Evolutionary conservation across 2,888 invertebrate species (phyloP).

Genomic region (Drosophila mettleri): DNA sequence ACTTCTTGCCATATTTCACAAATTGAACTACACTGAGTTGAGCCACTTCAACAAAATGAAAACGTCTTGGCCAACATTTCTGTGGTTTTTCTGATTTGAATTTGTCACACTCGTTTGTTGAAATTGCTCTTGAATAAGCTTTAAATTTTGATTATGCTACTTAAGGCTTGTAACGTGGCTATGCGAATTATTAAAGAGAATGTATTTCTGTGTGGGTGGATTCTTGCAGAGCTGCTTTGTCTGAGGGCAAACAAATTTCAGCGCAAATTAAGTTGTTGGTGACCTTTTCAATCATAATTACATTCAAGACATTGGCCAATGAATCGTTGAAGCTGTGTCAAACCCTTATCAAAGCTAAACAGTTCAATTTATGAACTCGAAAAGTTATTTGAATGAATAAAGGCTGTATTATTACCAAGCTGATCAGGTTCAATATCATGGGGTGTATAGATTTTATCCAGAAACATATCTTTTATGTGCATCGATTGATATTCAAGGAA

Average conservation of each 20-base stretch:
- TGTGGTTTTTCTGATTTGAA: constrained; percentile 4
- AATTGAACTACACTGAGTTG: constrained; percentile 28
- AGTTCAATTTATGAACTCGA: background rate
- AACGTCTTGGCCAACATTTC: background rate
- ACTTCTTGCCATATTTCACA: constrained; percentile 56
- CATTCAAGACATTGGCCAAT: constrained; percentile 7
- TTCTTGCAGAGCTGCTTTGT: background rate
- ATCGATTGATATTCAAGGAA: no score
- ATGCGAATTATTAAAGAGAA: background rate
- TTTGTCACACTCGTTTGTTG: constrained; percentile 2
- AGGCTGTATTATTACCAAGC: no score
- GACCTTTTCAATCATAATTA: background rate
- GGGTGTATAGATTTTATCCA: no score
- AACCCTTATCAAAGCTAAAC: constrained; percentile 30
- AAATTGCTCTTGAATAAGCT: background rate
- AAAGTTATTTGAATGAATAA: no score
- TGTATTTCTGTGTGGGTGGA: background rate
- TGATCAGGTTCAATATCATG: no score
- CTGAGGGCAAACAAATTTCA: background rate
- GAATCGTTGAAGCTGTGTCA: background rate
- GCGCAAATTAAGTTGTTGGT: background rate
- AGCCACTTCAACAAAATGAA: background rate
- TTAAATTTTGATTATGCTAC: background rate
- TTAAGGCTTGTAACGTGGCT: constrained; percentile 7
- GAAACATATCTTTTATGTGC: no score